phyloP scores from a whole-genome alignment of 2,113 vertebrate species.

The Takifugu bimaculatus region DNA sequence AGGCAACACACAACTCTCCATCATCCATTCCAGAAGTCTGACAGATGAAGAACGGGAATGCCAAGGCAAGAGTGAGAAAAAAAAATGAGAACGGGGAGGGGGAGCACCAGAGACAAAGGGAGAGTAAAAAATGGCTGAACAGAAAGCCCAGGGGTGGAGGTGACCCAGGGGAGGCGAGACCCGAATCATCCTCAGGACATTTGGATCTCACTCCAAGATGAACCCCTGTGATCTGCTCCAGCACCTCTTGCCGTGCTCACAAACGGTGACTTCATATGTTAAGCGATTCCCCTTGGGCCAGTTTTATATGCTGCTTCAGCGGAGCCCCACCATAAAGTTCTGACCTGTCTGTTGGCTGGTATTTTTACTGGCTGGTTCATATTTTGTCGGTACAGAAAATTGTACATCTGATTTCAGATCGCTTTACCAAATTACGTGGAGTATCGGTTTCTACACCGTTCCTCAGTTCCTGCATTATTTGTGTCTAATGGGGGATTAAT shows the following conservation, averaged over 20 bases:
- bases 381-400: no score
- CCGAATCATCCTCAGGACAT: not conserved
- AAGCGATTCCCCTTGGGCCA: not conserved
- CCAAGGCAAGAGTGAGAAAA: slow-evolving; percentile 33
- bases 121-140: not conserved
- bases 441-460: no score
- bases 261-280: not conserved
- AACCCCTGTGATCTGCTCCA: not conserved
- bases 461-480: no score
- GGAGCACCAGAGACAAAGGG: not conserved
- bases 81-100: not conserved
- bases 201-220: not conserved
- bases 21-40: slow-evolving; percentile 80
- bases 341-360: no score
- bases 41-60: slow-evolving; percentile 71
- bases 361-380: no score
- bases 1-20: slow-evolving; percentile 79
- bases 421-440: no score
- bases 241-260: not conserved
- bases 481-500: no score
- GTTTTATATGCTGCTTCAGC: not conserved
- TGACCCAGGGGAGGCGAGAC: no score
- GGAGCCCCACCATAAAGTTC: not conserved
- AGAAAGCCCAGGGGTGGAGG: slow-evolving; percentile 3
- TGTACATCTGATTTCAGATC: no score